Percentiles rank a stretch among this genome's conserved stretches.
Conservation (phyloP, 2,797 vertebrate genomes). For the Acomys russatus region DNA sequence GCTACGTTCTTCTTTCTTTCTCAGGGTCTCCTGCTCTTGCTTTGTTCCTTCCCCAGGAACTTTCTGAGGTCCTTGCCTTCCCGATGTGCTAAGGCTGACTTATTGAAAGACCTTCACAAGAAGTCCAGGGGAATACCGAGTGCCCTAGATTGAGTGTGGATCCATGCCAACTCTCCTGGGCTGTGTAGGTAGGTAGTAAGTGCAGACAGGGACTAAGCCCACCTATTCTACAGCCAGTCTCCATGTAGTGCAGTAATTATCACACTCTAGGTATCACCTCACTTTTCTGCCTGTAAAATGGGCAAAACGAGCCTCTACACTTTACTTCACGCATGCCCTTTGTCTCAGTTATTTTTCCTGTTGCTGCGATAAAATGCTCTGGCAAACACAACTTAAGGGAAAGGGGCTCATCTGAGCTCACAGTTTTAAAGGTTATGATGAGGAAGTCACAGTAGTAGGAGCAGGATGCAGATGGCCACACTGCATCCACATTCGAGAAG, state of each 20-base stretch:
- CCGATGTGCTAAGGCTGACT: background rate
- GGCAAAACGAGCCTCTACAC: background rate
- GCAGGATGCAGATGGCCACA: background rate
- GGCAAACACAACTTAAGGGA: background rate
- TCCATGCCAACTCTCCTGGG: background rate
- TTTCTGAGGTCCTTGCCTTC: slow-evolving; percentile 22
- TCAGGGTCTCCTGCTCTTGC: slow-evolving; percentile 29
- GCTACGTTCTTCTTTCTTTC: slow-evolving; percentile 56
- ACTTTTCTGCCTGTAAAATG: slow-evolving; percentile 63
- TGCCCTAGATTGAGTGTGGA: background rate
- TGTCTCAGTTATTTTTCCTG: background rate
- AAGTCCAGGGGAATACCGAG: background rate
- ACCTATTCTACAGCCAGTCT: background rate
- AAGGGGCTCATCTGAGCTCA: background rate
- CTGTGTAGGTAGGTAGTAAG: background rate
- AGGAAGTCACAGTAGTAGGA: background rate
- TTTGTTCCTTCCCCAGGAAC: background rate
- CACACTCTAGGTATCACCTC: background rate
- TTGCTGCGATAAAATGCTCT: background rate
- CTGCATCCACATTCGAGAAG: too few relatives aligned
- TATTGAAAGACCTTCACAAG: background rate
- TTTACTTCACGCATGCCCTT: background rate
- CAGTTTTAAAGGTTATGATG: background rate
- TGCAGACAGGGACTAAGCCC: background rate
- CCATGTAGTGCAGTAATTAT: background rate